Evolutionary conservation across 2,113 vertebrate species (phyloP).

Genomic region (Harpagus bidentatus): DNA sequence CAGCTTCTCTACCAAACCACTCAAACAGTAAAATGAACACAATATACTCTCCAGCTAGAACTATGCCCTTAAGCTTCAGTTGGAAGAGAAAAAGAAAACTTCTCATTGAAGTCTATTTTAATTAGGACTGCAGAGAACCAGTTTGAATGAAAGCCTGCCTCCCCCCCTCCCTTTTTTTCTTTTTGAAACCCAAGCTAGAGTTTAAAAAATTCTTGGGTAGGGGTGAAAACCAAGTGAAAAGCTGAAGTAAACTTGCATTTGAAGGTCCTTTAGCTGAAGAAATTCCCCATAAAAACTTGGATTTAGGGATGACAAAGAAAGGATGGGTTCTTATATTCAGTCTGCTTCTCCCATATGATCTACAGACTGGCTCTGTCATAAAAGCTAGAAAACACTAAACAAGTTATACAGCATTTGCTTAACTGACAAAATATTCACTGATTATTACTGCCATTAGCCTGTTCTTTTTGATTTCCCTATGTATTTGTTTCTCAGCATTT

Average conservation of each 20-base stretch:
- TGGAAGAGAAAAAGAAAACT: slow-evolving; percentile 67
- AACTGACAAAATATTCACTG: slow-evolving; percentile 67
- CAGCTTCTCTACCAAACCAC: slow-evolving; percentile 65
- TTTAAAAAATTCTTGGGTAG: slow-evolving; percentile 42
- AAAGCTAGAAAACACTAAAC: slow-evolving; percentile 62
- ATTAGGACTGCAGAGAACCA: slow-evolving; percentile 71
- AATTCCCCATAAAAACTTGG: slow-evolving; percentile 43
- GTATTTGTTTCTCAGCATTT: slow-evolving; percentile 61
- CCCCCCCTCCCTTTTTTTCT: neutral
- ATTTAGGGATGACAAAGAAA: slow-evolving; percentile 54
- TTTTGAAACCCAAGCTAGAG: slow-evolving; percentile 29
- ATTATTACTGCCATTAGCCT: slow-evolving; percentile 56
- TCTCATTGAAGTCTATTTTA: slow-evolving; percentile 73
- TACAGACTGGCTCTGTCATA: slow-evolving; percentile 66
- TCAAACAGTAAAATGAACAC: slow-evolving; percentile 74
- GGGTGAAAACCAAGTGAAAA: slow-evolving; percentile 30
- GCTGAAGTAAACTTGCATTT: slow-evolving; percentile 28
- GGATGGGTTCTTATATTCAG: slow-evolving; percentile 61
- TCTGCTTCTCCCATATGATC: slow-evolving; percentile 70
- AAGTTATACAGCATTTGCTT: slow-evolving; percentile 62
- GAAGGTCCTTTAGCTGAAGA: slow-evolving; percentile 32
- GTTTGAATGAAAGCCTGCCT: slow-evolving; percentile 12
- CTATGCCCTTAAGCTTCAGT: slow-evolving; percentile 68
- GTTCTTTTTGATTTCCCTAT: slow-evolving; percentile 63
- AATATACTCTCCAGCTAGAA: slow-evolving; percentile 68